Percentiles rank a stretch among this genome's conserved stretches.
Conservation (phyloP, 2,888 invertebrate species). For the Erynnis tages region DNA sequence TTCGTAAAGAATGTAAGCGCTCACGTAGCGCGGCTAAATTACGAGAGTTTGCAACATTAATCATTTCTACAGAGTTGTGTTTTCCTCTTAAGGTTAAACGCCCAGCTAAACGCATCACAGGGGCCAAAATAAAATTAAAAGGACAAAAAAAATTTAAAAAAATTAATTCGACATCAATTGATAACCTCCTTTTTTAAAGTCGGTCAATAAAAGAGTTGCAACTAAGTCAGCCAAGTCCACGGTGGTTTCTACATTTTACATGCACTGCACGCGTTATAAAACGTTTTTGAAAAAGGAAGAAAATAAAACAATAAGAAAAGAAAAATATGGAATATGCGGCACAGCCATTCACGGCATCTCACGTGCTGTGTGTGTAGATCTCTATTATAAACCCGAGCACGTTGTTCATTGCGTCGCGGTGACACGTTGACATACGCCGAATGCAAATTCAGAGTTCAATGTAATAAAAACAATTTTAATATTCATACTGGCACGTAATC, state of each 20-base stretch:
- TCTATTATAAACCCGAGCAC: neutral
- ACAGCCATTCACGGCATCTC: neutral
- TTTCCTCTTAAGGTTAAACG: too few species aligned
- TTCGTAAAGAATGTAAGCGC: neutral
- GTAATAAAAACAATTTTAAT: neutral
- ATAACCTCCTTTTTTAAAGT: too few species aligned
- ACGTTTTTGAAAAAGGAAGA: too few species aligned
- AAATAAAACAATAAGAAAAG: too few species aligned
- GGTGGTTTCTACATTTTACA: too few species aligned
- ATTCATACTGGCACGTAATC: neutral
- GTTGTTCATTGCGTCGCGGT: neutral
- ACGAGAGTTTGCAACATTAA: slow-evolving; percentile 1
- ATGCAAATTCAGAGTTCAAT: neutral
- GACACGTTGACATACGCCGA: neutral
- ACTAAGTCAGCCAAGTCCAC: too few species aligned
- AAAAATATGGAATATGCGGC: neutral
- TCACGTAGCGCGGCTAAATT: slow-evolving; percentile 1
- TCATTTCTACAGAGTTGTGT: slow-evolving; percentile 8
- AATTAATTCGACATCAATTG: too few species aligned
- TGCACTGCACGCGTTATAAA: too few species aligned
- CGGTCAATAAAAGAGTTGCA: too few species aligned
- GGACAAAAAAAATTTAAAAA: too few species aligned
- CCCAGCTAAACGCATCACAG: too few species aligned
- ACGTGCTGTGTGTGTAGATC: neutral
- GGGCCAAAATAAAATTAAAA: too few species aligned